These are phyloP conservation scores for Listronotus bonariensis DNA, from an alignment of 1,140 invertebrate genomes.

Conservation along the genomic window DNA sequence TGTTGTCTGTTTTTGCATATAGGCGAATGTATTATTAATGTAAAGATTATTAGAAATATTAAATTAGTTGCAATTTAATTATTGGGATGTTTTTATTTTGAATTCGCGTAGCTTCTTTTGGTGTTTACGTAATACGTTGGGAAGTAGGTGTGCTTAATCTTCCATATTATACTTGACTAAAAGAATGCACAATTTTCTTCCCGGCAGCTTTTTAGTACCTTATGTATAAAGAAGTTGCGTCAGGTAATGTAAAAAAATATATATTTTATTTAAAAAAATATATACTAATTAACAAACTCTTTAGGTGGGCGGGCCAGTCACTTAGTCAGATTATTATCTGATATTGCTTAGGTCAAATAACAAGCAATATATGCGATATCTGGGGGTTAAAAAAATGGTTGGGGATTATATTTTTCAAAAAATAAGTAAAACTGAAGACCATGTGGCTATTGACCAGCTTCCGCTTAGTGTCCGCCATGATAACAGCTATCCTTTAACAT, in stretches of 20 bases:
- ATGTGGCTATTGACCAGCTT: conserved; percentile 42
- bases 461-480: conserved; percentile 47
- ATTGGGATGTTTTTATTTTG: not conserved
- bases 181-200: not conserved
- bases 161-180: conserved; percentile 1
- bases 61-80: conserved; percentile 5
- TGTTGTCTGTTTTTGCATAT: conserved; percentile 19
- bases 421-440: conserved; percentile 34
- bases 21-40: conserved; percentile 12
- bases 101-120: conserved; percentile 8
- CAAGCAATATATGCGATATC: too few relatives aligned
- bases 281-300: too few relatives aligned
- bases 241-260: too few relatives aligned
- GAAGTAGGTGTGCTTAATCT: conserved; percentile 8
- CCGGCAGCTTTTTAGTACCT: not conserved
- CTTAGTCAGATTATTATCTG: too few relatives aligned
- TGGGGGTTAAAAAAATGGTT: not conserved
- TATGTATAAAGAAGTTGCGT: too few relatives aligned
- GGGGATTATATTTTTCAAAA: not conserved
- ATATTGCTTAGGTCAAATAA: too few relatives aligned
- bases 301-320: too few relatives aligned
- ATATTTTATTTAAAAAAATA: too few relatives aligned
- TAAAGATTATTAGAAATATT: conserved; percentile 15
- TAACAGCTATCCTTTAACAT: conserved; percentile 40
- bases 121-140: conserved; percentile 15